Conservation (phyloP, 2,113 vertebrate genomes). For the Chlamydotis undulata region DNA sequence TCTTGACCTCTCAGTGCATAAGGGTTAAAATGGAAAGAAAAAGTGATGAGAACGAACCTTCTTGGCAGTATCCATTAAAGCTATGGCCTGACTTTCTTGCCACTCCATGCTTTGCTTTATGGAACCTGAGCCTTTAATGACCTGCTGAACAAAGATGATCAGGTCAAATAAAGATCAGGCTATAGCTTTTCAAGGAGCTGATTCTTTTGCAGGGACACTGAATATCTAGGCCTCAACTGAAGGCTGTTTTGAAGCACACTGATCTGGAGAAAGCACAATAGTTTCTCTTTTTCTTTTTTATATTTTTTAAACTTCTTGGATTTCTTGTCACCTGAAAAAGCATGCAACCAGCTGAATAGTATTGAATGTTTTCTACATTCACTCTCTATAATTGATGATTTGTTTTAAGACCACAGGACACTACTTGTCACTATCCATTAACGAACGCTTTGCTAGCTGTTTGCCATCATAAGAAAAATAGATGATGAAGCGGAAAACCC, state of each 20-base stretch:
- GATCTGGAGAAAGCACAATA: neutral
- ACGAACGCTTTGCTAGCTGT: constrained; percentile 58
- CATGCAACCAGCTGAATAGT: neutral
- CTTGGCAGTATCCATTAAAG: neutral
- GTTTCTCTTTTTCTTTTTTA: neutral
- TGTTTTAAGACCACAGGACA: constrained; percentile 68
- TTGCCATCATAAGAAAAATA: constrained; percentile 52
- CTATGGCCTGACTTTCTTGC: neutral
- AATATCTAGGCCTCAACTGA: neutral
- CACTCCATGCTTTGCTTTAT: neutral
- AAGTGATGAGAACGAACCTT: neutral
- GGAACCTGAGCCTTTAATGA: neutral
- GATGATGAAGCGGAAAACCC: constrained; percentile 57
- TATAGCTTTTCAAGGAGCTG: neutral
- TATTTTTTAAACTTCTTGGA: neutral
- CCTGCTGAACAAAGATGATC: neutral
- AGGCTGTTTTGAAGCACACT: neutral
- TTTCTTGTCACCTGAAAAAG: constrained; percentile 9
- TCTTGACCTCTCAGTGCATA: neutral
- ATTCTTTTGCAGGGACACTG: neutral
- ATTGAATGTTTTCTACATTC: neutral
- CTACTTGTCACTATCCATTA: constrained; percentile 62
- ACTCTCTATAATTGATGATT: constrained; percentile 53
- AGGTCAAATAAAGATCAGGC: neutral
- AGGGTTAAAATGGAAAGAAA: neutral